Percentiles rank a stretch among this genome's conserved stretches.
Evolutionary conservation across 2,113 vertebrate genomes (phyloP).

Genomic region (Oreochromis niloticus): DNA sequence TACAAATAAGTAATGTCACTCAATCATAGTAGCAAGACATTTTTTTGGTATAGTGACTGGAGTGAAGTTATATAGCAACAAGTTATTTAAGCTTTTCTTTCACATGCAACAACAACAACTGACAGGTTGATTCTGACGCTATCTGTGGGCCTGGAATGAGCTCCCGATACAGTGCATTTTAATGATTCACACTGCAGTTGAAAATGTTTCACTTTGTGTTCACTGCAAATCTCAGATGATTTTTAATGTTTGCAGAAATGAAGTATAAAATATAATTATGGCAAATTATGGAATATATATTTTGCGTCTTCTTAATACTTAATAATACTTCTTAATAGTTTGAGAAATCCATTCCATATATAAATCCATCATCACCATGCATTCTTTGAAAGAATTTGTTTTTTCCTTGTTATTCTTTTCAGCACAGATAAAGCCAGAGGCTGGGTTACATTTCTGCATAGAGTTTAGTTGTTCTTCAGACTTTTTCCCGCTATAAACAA

Average conservation of each 20-base stretch:
- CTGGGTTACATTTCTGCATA: slow-evolving; percentile 42
- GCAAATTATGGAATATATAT: background rate
- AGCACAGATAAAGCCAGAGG: slow-evolving; percentile 71
- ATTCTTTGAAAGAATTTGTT: background rate
- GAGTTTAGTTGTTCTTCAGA: slow-evolving; percentile 29
- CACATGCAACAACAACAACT: slow-evolving; percentile 62
- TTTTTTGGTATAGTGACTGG: background rate
- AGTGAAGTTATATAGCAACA: background rate
- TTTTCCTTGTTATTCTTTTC: background rate
- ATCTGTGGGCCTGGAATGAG: slow-evolving; percentile 64
- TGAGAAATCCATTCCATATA: background rate
- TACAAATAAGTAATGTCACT: background rate
- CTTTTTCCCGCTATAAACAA: slow-evolving; percentile 10
- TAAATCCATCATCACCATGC: background rate
- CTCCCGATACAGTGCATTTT: slow-evolving; percentile 59
- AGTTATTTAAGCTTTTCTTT: background rate
- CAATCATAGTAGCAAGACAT: background rate
- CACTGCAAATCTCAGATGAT: background rate
- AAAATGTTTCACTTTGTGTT: background rate
- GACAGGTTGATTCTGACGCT: slow-evolving; percentile 65
- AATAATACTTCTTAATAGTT: background rate
- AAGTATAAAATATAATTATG: background rate
- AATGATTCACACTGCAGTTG: background rate
- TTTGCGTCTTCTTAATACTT: background rate
- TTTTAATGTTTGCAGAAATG: background rate